These are phyloP conservation scores for Siniperca undulata DNA, from an alignment of 2,797 vertebrate genomes.

Conservation along the genomic window DNA sequence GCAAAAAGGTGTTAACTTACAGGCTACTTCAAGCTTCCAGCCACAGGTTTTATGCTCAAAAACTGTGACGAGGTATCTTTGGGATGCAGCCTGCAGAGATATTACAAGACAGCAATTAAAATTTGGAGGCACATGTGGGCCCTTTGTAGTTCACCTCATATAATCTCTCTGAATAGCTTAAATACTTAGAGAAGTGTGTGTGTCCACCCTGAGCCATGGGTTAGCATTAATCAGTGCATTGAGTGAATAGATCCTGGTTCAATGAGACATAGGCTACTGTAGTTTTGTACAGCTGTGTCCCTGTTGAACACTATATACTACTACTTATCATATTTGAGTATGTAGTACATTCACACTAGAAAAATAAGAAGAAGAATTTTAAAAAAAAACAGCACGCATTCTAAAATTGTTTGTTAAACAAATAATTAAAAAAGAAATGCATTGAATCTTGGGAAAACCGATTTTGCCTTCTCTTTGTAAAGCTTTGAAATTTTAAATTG, in stretches of 20 bases:
- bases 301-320: not conserved
- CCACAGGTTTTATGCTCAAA: not conserved
- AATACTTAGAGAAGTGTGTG: not conserved
- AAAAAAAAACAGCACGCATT: not conserved
- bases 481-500: not conserved
- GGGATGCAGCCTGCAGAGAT: not conserved
- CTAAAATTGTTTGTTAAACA: not conserved
- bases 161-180: constrained; percentile 19
- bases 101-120: not conserved
- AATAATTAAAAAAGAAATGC: not conserved
- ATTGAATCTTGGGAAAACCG: not conserved
- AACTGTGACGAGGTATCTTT: not conserved
- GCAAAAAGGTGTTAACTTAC: constrained; percentile 26
- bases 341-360: not conserved
- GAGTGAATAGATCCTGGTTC: not conserved
- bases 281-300: not conserved
- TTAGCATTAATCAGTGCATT: not conserved
- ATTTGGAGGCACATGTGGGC: constrained; percentile 9
- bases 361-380: not conserved
- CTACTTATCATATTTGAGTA: not conserved
- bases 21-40: not conserved
- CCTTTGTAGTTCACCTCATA: constrained; percentile 26
- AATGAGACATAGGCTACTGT: not conserved
- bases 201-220: not conserved
- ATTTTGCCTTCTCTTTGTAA: not conserved